These are phyloP conservation scores for Tridacna crocea DNA, from an alignment of 2,888 invertebrate genomes.

Conservation along the genomic window DNA sequence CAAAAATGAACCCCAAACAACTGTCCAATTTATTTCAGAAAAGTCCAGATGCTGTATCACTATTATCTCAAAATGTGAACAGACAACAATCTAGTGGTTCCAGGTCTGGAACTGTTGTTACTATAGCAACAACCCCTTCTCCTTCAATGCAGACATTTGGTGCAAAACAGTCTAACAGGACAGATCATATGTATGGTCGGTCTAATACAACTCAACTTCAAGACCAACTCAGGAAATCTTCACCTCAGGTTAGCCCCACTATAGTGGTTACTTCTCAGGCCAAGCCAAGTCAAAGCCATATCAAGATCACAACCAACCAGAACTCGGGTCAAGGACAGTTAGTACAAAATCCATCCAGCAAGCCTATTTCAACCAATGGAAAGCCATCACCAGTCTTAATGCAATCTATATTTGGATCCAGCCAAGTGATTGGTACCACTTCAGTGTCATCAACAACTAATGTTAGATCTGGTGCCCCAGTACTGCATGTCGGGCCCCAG, in stretches of 20 bases:
- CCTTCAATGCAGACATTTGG: conserved; percentile 9
- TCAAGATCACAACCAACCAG: conserved; percentile 26
- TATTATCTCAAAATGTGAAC: conserved; percentile 47
- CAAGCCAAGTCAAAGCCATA: conserved; percentile 26
- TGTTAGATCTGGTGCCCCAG: background rate
- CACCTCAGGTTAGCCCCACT: conserved; percentile 34
- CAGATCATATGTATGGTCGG: conserved; percentile 13
- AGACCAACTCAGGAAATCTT: conserved; percentile 59
- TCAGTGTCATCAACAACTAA: background rate
- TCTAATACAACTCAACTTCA: conserved; percentile 15
- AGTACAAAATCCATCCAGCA: conserved; percentile 19
- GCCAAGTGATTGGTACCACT: conserved; percentile 21
- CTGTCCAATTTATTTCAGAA: conserved; percentile 33
- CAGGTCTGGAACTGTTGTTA: background rate
- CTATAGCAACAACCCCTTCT: background rate
- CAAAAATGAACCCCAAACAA: conserved; percentile 33
- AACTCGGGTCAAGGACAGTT: conserved; percentile 36
- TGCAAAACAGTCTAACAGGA: conserved; percentile 12
- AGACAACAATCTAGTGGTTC: conserved; percentile 46
- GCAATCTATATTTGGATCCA: conserved; percentile 45
- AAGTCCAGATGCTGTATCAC: conserved; percentile 25
- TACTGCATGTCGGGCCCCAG: conserved; percentile 4
- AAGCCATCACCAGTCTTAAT: conserved; percentile 39
- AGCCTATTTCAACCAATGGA: conserved; percentile 29
- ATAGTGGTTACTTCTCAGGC: conserved; percentile 30